These are phyloP conservation scores for Pitta sordida DNA, from an alignment of 2,113 vertebrate species.

Conservation along the genomic window DNA sequence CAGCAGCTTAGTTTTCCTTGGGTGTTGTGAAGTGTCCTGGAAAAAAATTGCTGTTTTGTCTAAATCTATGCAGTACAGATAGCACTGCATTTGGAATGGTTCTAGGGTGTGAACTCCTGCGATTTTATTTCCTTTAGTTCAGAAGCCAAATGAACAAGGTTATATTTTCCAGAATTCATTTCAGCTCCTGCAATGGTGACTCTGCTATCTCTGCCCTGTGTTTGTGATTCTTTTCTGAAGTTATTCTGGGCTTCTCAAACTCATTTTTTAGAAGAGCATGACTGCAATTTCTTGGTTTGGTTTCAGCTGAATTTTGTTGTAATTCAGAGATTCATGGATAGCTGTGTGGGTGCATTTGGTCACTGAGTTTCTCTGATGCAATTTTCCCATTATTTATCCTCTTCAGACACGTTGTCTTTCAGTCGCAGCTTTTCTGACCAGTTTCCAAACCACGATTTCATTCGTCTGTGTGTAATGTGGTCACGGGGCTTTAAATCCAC, in stretches of 20 bases:
- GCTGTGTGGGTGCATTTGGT: neutral
- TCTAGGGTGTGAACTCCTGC: neutral
- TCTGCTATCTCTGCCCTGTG: neutral
- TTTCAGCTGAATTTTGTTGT: conserved; percentile 36
- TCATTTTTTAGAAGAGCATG: neutral
- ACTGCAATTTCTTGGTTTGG: conserved; percentile 3
- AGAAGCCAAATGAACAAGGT: neutral
- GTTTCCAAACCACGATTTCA: neutral
- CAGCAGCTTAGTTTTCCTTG: neutral
- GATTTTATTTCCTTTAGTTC: neutral
- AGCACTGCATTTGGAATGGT: neutral
- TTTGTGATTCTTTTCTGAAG: neutral
- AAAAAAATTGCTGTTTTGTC: neutral
- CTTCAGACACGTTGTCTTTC: neutral
- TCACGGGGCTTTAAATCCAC: neutral
- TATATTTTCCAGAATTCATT: neutral
- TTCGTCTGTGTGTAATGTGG: neutral
- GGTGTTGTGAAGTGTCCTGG: neutral
- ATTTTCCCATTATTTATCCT: conserved; percentile 5
- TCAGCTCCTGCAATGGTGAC: neutral
- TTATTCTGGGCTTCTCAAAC: neutral
- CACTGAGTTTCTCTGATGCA: neutral
- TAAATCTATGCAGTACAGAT: neutral
- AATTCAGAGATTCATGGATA: neutral
- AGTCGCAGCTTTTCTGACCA: neutral